Percentiles rank a stretch among this genome's conserved stretches.
phyloP scores from a whole-genome alignment of 2,888 invertebrate genomes.

The Cerceris ruficornis region DNA sequence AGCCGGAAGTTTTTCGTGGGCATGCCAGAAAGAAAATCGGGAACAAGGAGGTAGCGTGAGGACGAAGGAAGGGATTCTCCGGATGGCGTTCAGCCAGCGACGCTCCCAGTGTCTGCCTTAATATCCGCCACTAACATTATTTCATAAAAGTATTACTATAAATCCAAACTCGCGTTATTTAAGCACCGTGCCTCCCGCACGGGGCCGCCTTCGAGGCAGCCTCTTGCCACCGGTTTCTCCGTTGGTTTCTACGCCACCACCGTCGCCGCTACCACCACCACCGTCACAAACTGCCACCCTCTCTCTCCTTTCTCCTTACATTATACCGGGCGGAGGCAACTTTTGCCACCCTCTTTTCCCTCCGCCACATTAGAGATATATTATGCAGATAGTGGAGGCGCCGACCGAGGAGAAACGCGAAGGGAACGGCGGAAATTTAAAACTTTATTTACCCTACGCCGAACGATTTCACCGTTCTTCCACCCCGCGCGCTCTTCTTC shows the following conservation, averaged over 20 bases:
- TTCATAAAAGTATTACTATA: slow-evolving; percentile 82
- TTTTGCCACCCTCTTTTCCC: slow-evolving; percentile 73
- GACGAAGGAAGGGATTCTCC: slow-evolving; percentile 46
- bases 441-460: slow-evolving; percentile 78
- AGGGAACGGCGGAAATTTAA: slow-evolving; percentile 76
- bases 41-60: slow-evolving; percentile 25
- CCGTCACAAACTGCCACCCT: slow-evolving; percentile 21
- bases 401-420: slow-evolving; percentile 59
- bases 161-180: slow-evolving; percentile 81
- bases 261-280: neutral
- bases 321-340: slow-evolving; percentile 72
- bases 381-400: slow-evolving; percentile 75
- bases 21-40: slow-evolving; percentile 43
- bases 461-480: slow-evolving; percentile 62
- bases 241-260: too few species aligned
- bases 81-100: slow-evolving; percentile 68
- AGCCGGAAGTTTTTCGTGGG: slow-evolving; percentile 50
- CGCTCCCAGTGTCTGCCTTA: slow-evolving; percentile 80
- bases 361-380: slow-evolving; percentile 77
- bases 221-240: slow-evolving; percentile 34
- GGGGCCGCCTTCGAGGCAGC: slow-evolving; percentile 38
- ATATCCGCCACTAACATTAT: slow-evolving; percentile 82
- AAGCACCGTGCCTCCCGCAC: slow-evolving; percentile 71
- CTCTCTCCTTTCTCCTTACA: slow-evolving; percentile 63
- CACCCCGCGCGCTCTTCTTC: slow-evolving; percentile 6